A percentile compares a stretch with the other conserved stretches of the same genome.
Evolutionary conservation across 1,140 invertebrate species (phyloP).

Genomic region (Bombus haemorrhoidalis): DNA sequence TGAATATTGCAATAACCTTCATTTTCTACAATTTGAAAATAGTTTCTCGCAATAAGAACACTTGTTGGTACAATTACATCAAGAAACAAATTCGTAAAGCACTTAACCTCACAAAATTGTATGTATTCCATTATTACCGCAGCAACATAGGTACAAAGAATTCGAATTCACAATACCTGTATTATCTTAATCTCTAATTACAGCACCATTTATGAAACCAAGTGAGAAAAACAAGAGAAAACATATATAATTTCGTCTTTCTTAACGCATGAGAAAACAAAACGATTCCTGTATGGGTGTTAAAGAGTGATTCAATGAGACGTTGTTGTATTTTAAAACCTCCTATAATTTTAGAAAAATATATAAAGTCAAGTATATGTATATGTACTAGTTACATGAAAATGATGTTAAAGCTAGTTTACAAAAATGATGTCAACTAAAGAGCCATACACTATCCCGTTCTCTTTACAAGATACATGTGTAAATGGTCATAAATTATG

Average conservation of each 20-base stretch:
- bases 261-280: neutral
- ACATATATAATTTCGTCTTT: neutral
- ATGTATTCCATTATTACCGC: neutral
- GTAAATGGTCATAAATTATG: conserved; percentile 11
- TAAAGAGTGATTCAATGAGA: conserved; percentile 5
- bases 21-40: neutral
- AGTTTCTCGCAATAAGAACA: neutral
- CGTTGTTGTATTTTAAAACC: conserved; percentile 6
- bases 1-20: neutral
- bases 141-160: neutral
- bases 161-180: neutral
- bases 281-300: neutral
- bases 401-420: conserved; percentile 18
- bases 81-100: neutral
- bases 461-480: conserved; percentile 5
- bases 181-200: conserved; percentile 17
- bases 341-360: conserved; percentile 24
- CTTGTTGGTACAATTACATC: neutral
- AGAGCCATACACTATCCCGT: neutral
- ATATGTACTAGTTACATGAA: conserved; percentile 12
- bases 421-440: conserved; percentile 16
- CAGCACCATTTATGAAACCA: neutral
- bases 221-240: neutral
- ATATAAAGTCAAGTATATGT: conserved; percentile 14
- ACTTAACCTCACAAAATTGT: neutral